Percentiles rank a stretch among this genome's conserved stretches.
These are phyloP conservation scores for Rhopalosiphum padi DNA, from an alignment of 1,140 invertebrate species.

Conservation along the genomic window DNA sequence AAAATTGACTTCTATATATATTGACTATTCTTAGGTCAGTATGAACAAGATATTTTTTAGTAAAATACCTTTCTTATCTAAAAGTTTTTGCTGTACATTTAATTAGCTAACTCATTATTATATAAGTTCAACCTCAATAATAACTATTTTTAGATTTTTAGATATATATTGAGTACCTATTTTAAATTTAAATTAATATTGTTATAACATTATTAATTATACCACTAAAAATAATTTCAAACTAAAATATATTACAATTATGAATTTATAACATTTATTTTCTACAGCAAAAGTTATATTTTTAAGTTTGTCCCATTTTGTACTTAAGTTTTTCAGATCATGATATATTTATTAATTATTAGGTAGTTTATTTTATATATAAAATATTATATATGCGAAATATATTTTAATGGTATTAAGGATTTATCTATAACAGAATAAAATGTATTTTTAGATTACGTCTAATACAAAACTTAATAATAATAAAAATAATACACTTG, in stretches of 20 bases:
- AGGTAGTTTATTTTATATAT: background rate
- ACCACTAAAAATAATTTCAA: background rate
- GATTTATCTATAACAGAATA: background rate
- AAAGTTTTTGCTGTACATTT: background rate
- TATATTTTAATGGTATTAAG: background rate
- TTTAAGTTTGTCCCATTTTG: background rate
- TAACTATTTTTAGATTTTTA: background rate
- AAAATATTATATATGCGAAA: background rate
- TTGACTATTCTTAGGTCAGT: background rate
- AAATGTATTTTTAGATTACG: background rate
- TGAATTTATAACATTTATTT: background rate
- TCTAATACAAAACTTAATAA: background rate
- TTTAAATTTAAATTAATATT: background rate
- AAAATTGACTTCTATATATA: conserved; percentile 19
- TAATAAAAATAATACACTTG: background rate
- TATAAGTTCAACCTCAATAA: background rate
- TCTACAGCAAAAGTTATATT: background rate
- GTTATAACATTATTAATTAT: background rate
- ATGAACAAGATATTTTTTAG: background rate
- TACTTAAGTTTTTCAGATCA: background rate
- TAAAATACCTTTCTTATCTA: background rate
- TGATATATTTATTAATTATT: background rate
- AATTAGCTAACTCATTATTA: background rate
- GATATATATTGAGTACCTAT: background rate
- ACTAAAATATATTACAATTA: background rate